A percentile compares a stretch with the other conserved stretches of the same genome.
phyloP scores from a whole-genome alignment of 2,888 invertebrate genomes.

The Drosophila maculinotata region DNA sequence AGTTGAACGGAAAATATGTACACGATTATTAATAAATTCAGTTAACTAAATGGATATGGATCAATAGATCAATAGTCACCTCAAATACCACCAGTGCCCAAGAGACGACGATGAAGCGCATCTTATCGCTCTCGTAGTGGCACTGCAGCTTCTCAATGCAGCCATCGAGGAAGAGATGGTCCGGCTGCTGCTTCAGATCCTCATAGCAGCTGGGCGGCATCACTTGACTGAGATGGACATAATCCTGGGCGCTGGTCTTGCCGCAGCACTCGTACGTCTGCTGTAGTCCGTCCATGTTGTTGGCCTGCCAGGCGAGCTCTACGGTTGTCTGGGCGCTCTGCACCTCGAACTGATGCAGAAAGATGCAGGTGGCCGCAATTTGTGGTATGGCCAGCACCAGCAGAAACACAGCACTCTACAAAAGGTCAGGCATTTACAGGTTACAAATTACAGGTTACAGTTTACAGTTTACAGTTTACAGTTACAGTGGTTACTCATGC shows the following conservation, averaged over 20 bases:
- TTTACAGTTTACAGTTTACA: too few relatives aligned
- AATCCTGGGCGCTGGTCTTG: conserved; percentile 81
- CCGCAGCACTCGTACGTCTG: conserved; percentile 82
- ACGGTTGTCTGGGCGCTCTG: conserved; percentile 86
- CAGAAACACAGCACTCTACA: conserved; percentile 90
- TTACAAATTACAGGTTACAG: too few relatives aligned
- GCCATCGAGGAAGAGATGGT: conserved; percentile 68
- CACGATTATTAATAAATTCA: conserved; percentile 9
- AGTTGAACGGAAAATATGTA: conserved; percentile 6
- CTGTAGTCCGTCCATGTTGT: conserved; percentile 79
- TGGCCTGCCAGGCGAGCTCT: conserved; percentile 85
- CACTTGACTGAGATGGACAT: conserved; percentile 62
- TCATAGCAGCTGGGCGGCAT: conserved; percentile 79
- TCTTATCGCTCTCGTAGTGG: conserved; percentile 83
- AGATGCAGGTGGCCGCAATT: conserved; percentile 88
- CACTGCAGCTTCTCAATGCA: conserved; percentile 72
- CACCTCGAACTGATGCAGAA: conserved; percentile 87
- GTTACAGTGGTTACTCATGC: not conserved
- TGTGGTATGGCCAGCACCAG: conserved; percentile 90
- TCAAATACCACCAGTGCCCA: conserved; percentile 90
- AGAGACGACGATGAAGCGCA: conserved; percentile 88
- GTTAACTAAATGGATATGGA: not conserved
- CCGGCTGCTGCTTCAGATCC: conserved; percentile 51
- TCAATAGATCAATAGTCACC: conserved; percentile 85
- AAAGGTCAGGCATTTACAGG: conserved; percentile 22